These are phyloP conservation scores for Coenonympha glycerion DNA, from an alignment of 2,888 invertebrate genomes.

Conservation along the genomic window DNA sequence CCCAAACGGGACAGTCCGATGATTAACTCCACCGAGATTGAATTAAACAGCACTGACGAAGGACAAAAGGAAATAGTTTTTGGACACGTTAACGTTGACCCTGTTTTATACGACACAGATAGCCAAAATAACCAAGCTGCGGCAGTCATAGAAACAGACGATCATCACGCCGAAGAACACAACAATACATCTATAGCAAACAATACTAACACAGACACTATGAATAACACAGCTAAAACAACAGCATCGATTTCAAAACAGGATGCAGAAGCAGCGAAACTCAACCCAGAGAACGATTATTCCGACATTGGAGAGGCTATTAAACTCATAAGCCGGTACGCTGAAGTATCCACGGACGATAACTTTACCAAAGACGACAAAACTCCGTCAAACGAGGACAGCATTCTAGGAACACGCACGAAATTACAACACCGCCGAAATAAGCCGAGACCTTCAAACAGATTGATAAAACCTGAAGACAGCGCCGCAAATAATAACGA, in stretches of 20 bases:
- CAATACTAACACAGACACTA: constrained; percentile 27
- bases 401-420: constrained; percentile 63
- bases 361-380: constrained; percentile 62
- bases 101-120: constrained; percentile 48
- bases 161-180: constrained; percentile 9
- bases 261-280: constrained; percentile 52
- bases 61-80: constrained; percentile 67
- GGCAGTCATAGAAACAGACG: constrained; percentile 22
- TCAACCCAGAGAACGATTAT: constrained; percentile 68
- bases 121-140: constrained; percentile 37
- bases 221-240: constrained; percentile 27
- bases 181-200: constrained; percentile 12
- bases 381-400: constrained; percentile 52
- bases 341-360: constrained; percentile 70
- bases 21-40: constrained; percentile 44
- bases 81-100: constrained; percentile 66
- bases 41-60: constrained; percentile 43
- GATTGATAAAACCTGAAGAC: constrained; percentile 33
- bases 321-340: constrained; percentile 68
- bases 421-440: constrained; percentile 64
- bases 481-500: constrained; percentile 31
- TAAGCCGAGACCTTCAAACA: constrained; percentile 47
- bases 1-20: constrained; percentile 65
- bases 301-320: constrained; percentile 70
- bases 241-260: constrained; percentile 42